A percentile compares a stretch with the other conserved stretches of the same genome.
phyloP scores from a whole-genome alignment of 2,113 vertebrate genomes.

The Cariama cristata region DNA sequence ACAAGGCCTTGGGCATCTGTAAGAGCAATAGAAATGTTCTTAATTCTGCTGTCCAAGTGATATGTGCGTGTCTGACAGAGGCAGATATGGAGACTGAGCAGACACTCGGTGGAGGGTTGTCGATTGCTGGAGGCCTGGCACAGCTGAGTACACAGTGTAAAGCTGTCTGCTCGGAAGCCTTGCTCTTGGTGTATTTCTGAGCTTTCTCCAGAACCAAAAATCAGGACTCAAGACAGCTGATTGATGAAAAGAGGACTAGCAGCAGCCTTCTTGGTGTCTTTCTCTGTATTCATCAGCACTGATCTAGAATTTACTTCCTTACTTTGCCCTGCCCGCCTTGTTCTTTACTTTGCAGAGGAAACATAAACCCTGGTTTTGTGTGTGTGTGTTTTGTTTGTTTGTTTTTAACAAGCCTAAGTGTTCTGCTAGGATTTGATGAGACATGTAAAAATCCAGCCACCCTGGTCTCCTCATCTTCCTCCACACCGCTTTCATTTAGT shows the following conservation, averaged over 20 bases:
- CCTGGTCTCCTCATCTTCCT: neutral
- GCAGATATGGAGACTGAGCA: neutral
- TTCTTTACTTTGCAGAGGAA: neutral
- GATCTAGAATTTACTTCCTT: neutral
- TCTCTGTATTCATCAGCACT: neutral
- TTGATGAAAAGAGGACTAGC: neutral
- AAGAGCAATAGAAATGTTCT: constrained; percentile 14
- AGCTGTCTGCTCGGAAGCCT: neutral
- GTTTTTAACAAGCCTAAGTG: neutral
- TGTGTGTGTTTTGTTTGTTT: neutral
- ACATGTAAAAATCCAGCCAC: neutral
- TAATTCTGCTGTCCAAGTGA: constrained; percentile 22
- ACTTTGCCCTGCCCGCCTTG: neutral
- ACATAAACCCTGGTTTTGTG: neutral
- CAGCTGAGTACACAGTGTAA: neutral
- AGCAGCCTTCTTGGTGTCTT: neutral
- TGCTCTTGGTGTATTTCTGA: neutral
- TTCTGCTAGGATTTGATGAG: neutral
- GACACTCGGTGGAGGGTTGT: neutral
- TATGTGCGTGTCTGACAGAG: neutral
- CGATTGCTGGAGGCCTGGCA: neutral
- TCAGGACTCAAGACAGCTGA: neutral
- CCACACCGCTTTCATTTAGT: neutral
- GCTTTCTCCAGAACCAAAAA: neutral
- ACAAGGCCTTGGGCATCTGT: neutral